phyloP scores from a whole-genome alignment of 2,888 invertebrate species.

The Cephus spinipes region DNA sequence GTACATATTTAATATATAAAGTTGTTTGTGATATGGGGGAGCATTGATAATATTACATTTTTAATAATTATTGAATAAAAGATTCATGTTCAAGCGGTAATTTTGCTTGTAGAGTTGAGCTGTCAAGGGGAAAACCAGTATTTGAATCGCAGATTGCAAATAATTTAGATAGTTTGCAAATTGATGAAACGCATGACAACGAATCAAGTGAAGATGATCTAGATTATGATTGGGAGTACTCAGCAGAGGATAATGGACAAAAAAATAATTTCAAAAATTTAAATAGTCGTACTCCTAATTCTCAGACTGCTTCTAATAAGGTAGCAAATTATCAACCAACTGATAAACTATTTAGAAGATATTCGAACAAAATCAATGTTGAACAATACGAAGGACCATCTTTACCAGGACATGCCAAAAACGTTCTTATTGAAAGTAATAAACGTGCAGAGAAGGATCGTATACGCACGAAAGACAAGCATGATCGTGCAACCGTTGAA shows the following conservation, averaged over 20 bases:
- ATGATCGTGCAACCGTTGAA: conserved; percentile 95
- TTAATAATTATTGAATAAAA: too few species aligned
- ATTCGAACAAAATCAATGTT: conserved; percentile 84
- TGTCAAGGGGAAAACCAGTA: conserved; percentile 12
- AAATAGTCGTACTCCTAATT: conserved; percentile 63
- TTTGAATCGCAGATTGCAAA: conserved; percentile 15
- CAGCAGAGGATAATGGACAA: conserved; percentile 37
- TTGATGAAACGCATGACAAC: conserved; percentile 28
- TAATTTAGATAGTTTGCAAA: conserved; percentile 22
- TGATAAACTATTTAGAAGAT: conserved; percentile 84
- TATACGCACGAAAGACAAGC: conserved; percentile 86
- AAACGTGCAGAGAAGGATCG: conserved; percentile 79
- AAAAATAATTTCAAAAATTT: conserved; percentile 51
- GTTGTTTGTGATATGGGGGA: too few species aligned
- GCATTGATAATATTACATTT: too few species aligned
- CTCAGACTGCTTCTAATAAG: conserved; percentile 72
- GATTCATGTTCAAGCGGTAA: background rate
- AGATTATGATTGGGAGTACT: conserved; percentile 24
- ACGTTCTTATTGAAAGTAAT: conserved; percentile 77
- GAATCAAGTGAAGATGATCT: conserved; percentile 34
- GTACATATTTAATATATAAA: too few species aligned
- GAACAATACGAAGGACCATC: conserved; percentile 81
- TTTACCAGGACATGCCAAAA: conserved; percentile 77
- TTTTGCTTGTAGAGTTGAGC: conserved; percentile 14
- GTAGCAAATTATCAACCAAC: conserved; percentile 80